Percentiles rank a stretch among this genome's conserved stretches.
Evolutionary conservation across 2,113 vertebrate genomes (phyloP).

Genomic region (Microcebus ravelobensis): DNA sequence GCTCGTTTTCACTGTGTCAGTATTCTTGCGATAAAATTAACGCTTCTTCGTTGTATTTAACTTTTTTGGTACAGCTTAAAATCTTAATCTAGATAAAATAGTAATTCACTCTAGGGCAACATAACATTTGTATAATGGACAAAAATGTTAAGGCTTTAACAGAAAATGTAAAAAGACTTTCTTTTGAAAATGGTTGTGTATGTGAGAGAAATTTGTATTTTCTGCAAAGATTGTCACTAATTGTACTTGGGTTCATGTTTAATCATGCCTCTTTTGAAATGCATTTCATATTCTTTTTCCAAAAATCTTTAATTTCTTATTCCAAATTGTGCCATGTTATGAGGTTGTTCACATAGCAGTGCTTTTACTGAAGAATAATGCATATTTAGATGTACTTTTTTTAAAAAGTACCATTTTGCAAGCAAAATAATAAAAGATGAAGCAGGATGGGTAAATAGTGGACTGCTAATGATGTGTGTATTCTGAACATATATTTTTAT

Average conservation of each 20-base stretch:
- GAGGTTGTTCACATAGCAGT: neutral
- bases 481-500: neutral
- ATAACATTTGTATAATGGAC: slow-evolving; percentile 62
- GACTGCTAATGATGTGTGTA: neutral
- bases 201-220: neutral
- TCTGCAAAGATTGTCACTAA: neutral
- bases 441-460: neutral
- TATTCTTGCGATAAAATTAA: slow-evolving; percentile 75
- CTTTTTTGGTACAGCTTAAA: slow-evolving; percentile 52
- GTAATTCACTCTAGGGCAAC: slow-evolving; percentile 64
- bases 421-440: neutral
- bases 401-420: neutral
- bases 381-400: neutral
- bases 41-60: slow-evolving; percentile 62
- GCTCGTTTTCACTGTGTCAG: slow-evolving; percentile 72
- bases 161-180: neutral
- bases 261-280: neutral
- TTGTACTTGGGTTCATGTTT: neutral
- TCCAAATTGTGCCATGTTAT: neutral
- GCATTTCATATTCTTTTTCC: neutral
- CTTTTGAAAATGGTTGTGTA: neutral
- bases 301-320: neutral
- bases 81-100: slow-evolving; percentile 65
- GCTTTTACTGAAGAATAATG: neutral
- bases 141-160: slow-evolving; percentile 42